phyloP scores from a whole-genome alignment of 1,140 invertebrate genomes.

The Hylaeus anthracinus region DNA sequence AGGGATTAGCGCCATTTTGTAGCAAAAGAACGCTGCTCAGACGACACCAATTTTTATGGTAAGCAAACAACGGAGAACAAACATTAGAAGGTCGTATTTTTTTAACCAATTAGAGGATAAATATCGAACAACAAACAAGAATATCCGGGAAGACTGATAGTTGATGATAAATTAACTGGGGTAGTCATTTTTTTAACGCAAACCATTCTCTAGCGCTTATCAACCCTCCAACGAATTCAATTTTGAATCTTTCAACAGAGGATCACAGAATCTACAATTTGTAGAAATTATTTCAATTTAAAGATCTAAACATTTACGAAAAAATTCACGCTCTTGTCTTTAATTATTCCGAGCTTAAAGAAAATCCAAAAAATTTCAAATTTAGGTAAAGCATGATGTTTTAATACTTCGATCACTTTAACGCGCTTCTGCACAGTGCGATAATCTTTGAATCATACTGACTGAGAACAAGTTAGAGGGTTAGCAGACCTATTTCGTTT shows the following conservation, averaged over 20 bases:
- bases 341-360: too few species aligned
- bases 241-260: too few species aligned
- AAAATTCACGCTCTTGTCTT: too few species aligned
- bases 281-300: too few species aligned
- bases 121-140: slow-evolving; percentile 33
- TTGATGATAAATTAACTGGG: slow-evolving; percentile 35
- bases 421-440: not conserved
- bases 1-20: slow-evolving; percentile 12
- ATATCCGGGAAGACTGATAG: slow-evolving; percentile 59
- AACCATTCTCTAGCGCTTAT: slow-evolving; percentile 13
- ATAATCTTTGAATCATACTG: not conserved
- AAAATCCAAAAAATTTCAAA: too few species aligned
- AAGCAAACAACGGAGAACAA: not conserved
- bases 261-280: too few species aligned
- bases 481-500: not conserved
- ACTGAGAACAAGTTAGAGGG: slow-evolving; percentile 13
- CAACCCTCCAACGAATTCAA: not conserved
- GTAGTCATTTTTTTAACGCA: slow-evolving; percentile 45
- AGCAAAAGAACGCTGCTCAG: slow-evolving; percentile 3
- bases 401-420: not conserved
- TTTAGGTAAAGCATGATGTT: not conserved
- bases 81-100: slow-evolving; percentile 46
- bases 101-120: slow-evolving; percentile 50
- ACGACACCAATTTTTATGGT: slow-evolving; percentile 4
- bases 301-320: too few species aligned